phyloP scores from a whole-genome alignment of 2,888 invertebrate species.

The Cryptocheilus praepositus region DNA sequence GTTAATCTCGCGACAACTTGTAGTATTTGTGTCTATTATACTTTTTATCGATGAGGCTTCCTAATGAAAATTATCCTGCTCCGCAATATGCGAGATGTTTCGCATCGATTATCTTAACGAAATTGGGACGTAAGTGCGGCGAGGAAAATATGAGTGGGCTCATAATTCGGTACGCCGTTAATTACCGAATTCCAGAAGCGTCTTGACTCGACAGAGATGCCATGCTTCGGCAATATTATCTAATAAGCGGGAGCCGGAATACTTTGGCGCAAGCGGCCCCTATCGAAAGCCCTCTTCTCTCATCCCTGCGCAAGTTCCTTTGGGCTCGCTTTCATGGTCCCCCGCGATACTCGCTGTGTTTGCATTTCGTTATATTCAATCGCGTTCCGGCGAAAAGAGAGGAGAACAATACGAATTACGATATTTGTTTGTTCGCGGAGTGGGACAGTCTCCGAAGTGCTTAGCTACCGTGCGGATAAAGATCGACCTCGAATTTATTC shows the following conservation, averaged over 20 bases:
- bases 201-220: slow-evolving; percentile 32
- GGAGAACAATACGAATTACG: slow-evolving; percentile 73
- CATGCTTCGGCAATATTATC: slow-evolving; percentile 24
- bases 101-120: not conserved
- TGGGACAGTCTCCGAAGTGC: slow-evolving; percentile 51
- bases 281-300: slow-evolving; percentile 6
- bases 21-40: not conserved
- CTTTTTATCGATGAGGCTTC: not conserved
- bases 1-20: too few species aligned
- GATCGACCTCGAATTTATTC: slow-evolving; percentile 56
- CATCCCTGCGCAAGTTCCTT: slow-evolving; percentile 16
- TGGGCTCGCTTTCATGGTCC: slow-evolving; percentile 44
- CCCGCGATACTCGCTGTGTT: slow-evolving; percentile 63
- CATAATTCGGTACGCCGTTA: slow-evolving; percentile 30
- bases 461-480: slow-evolving; percentile 48
- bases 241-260: slow-evolving; percentile 27
- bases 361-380: slow-evolving; percentile 72
- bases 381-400: slow-evolving; percentile 40
- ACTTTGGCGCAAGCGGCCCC: slow-evolving; percentile 35
- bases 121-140: too few species aligned
- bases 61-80: not conserved
- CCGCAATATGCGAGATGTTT: not conserved
- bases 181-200: slow-evolving; percentile 51
- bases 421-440: slow-evolving; percentile 71
- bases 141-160: slow-evolving; percentile 2